Base-by-base conservation (phyloP, 2,888 invertebrate genomes). In the Boloria euphrosyne region DNA sequence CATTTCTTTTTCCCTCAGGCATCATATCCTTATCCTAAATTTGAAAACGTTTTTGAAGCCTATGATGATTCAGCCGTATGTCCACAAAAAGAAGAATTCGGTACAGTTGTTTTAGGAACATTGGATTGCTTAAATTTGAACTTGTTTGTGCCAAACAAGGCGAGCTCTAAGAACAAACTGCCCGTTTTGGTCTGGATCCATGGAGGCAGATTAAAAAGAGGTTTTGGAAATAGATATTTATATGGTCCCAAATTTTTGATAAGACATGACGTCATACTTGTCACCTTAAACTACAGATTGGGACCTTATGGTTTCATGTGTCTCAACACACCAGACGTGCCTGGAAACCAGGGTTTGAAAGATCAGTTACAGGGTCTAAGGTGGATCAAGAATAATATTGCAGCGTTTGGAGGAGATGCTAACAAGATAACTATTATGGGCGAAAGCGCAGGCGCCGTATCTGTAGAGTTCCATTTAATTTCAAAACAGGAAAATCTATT, bases 61-160 rank as follows among this genome's bases (percentile, higher is more conserved):
- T 71, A 52, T 47, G 73, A 80, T 16, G 81, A 80, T 51, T 71
- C 75, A 1, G 70, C 74, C 0, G 74, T 78, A n/a, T 82, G 82
- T 49, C 81, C 81, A 13, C 81, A 82, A 75, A 59, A 71, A 6
- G 78, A 79, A 53, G 69, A 75, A 52, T 72, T 76, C 78, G 62
- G 86, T 78, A 75, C 66, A 1, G 61, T 67, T n/a, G 55, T 72
- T n/a, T 62, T 67, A 74, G 79, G 93, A 78, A 51, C 82, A 18
- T 82, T 92, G 66, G 93, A 93, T 73, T 95, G 95, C 68, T 86
- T 95, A 0, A 93, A 93, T 68, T 74, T 95, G 4, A 95, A 94
- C 76, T 89, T 95, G 0, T 95, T 93, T 75, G 93, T 93, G 1
- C 94, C 94, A 0, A 74, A 78, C 6, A 69, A 62, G 4, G 75